Evolutionary conservation across 2,888 invertebrate species (phyloP).

Genomic region (Drosophila kanekoi): DNA sequence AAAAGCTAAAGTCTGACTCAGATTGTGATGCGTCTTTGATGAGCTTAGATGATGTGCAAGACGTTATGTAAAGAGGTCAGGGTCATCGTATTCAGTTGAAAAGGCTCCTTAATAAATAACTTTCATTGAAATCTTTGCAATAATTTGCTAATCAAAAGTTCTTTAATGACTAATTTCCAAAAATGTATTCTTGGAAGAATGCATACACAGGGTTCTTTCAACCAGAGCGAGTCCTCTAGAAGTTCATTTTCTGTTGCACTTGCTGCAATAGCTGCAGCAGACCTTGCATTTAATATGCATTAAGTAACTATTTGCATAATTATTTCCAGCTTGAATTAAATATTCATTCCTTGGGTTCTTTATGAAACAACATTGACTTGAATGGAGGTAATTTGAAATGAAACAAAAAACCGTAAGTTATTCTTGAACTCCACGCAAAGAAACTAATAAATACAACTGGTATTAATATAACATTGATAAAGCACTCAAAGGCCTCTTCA

Average conservation of each 20-base stretch:
- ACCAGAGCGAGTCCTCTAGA: too few species aligned
- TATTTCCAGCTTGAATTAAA: neutral
- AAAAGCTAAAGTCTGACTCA: conserved; percentile 21
- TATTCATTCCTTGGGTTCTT: neutral
- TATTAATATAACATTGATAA: conserved; percentile 11
- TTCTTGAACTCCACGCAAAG: conserved; percentile 15
- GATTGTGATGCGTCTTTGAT: conserved; percentile 31
- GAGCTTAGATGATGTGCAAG: conserved; percentile 5
- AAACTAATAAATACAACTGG: conserved; percentile 1
- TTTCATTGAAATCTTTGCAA: too few species aligned
- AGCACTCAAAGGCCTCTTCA: neutral
- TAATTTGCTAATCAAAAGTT: too few species aligned
- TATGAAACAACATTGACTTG: conserved; percentile 22
- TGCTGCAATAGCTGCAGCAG: too few species aligned
- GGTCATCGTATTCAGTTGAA: conserved; percentile 19
- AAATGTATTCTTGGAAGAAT: too few species aligned
- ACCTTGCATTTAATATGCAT: too few species aligned
- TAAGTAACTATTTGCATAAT: neutral
- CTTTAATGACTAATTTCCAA: too few species aligned
- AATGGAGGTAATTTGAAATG: conserved; percentile 7
- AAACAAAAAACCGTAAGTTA: conserved; percentile 7
- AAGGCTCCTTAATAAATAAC: too few species aligned
- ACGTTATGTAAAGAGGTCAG: conserved; percentile 39
- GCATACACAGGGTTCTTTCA: too few species aligned
- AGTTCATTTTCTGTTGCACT: too few species aligned